Base-by-base conservation (phyloP, 2,888 invertebrate species). In the Tiliacea citrago region DNA sequence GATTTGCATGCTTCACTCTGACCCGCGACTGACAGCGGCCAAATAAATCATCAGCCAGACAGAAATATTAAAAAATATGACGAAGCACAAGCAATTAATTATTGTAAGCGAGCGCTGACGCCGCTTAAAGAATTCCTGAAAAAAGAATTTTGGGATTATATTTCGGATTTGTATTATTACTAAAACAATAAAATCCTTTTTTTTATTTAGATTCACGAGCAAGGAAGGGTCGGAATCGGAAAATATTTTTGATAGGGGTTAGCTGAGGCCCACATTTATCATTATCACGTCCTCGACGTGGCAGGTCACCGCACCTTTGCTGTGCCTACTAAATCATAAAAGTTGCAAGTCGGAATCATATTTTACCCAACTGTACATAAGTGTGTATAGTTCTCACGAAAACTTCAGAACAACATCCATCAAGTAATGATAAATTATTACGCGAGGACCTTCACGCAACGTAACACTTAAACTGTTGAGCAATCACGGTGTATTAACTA, bases 231-330 rank as follows among this genome's bases (percentile, higher is more conserved):
- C 88, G 91, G 91, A 90, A 89, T 92, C 90, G 89, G 90, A 90
- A 93, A 94, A 93, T 92, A 93, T 93, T 92, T 92, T 93, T 93
- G 93, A 93, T 93, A 91, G 92, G 92, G 91, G 93, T 90, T 88
- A 88, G 90, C 89, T 86, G 88, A 85, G 87, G 87, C 89, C 86
- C 85, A 92, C 95, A 95, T 95, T 95, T 94, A 94, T 96, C 95
- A 95, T 95, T 94, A 95, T 95, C 93, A 94, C 90, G 93, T 90
- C 91, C 93, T 89, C 93, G 90, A 88, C 88, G 90, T 90, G 93
- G 91, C 92, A 91, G 92, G 88, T 85, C 88, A 92, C 91, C 94
- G 91, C 94, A 91, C 94, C 95, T 93, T 90, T 77, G 84, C 87
- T 86, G 83, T 85, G 87, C 88, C 88, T 88, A 88, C 89, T 91